These are phyloP conservation scores for Odontamblyopus lacepedii DNA, from an alignment of 2,797 vertebrate genomes.

Conservation along the genomic window DNA sequence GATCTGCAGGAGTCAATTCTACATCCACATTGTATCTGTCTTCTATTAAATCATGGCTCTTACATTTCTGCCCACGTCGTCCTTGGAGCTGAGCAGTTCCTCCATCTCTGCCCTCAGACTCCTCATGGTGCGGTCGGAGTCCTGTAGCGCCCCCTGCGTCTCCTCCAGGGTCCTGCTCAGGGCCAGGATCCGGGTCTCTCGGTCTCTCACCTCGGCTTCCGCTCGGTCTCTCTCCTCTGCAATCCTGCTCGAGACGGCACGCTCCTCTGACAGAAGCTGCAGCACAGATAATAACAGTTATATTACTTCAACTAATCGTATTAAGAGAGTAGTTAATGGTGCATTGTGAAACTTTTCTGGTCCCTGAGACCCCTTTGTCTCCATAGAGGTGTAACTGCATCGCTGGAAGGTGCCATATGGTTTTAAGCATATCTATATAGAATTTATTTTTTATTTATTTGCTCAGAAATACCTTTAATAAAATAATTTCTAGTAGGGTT, in stretches of 20 bases:
- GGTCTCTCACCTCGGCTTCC: conserved; percentile 95
- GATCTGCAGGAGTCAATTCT: neutral
- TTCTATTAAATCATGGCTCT: conserved; percentile 49
- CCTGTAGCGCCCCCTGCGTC: conserved; percentile 86
- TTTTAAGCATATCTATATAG: too few species aligned
- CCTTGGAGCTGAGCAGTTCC: conserved; percentile 97
- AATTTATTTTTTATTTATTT: too few species aligned
- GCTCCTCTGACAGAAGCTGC: conserved; percentile 96
- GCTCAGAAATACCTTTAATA: too few species aligned
- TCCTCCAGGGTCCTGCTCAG: conserved; percentile 91
- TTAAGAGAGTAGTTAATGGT: too few species aligned
- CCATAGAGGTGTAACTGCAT: too few species aligned
- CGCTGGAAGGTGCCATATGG: too few species aligned
- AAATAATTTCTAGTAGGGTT: too few species aligned
- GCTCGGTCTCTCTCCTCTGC: conserved; percentile 95
- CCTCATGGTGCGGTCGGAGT: conserved; percentile 83
- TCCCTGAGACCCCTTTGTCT: too few species aligned
- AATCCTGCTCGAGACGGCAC: conserved; percentile 91
- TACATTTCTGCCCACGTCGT: conserved; percentile 96
- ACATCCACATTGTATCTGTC: too few species aligned
- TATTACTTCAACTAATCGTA: too few species aligned
- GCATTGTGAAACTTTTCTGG: too few species aligned
- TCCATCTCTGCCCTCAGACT: conserved; percentile 93
- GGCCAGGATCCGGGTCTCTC: conserved; percentile 94
- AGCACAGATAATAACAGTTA: neutral